Base-by-base conservation (phyloP, 37 sponge, comb jelly and placozoan genomes). In the Oscarella lobularis region DNA sequence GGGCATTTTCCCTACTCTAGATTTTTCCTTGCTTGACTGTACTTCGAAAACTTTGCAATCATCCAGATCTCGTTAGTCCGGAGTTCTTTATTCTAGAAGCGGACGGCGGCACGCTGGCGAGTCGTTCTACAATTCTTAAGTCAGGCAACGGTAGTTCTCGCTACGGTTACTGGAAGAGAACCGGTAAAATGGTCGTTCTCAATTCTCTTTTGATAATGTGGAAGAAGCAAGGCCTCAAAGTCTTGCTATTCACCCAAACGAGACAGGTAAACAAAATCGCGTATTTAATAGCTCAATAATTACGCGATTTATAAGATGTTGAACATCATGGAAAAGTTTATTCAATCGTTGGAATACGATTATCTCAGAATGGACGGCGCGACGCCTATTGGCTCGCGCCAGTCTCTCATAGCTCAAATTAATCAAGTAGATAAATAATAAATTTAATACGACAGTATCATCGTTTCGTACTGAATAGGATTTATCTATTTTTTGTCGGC, bases 171-270 rank as follows among this genome's bases (percentile, higher is more conserved):
- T 88, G 87, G 83, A 0, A 37, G 33, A 55, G 86, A 36, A 86
- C 99, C 0, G 99, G 99, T 39, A 98, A 98, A 80, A 86, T 98
- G 92, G 54, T 88, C 0, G 95, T 94, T 39, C 78, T 94, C 35
- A 75, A 86, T 73, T 79, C 93, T 3, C 83, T 98, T 39, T 82
- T 98, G 39, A 80, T 66, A 55, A 67, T 94, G 68, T 98, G 99
- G 99, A 48, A 74, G 33, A 48, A 34, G 1, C 92, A 94, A 76
- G 76, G 70, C 0, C 95, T 94, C 79, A 35, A 85, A 2, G 92
- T 86, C 30, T 80, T 98, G 37, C 67, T 98, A 40, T 98, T 98
- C 86, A 75, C 95, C 1, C 99, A 98, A 71, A 78, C 90, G 48
- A 83, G 80, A 39, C 72, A 81, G 83, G 89, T 88, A n/a, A n/a